Base-by-base conservation (phyloP, 2,797 vertebrate species). In the Enteromius thamalakanensis region DNA sequence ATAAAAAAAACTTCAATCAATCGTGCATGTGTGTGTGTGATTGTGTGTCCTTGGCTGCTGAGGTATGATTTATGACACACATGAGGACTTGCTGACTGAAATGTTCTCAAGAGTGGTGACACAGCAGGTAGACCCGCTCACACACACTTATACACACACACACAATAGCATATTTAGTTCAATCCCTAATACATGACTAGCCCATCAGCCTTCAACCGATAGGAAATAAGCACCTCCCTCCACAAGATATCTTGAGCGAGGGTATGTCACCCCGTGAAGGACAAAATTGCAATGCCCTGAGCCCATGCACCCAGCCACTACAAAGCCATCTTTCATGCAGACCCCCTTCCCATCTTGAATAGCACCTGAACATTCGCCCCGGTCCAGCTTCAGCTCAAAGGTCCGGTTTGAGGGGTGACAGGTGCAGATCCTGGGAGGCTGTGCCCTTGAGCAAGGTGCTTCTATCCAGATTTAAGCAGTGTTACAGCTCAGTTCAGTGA, bases 401-500 rank as follows among this genome's bases (percentile, higher is more conserved):
- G 83, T 80, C 23, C 9, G 26, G 74, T 62, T 62, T 70, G 74
- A 15, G 84, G 86, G 85, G 72, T 85, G 84, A 80, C 60, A 53
- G 72, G 84, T 79, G 79, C 80, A 60, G 72, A 58, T 86, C 79
- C 88, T 88, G 58, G 23, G 32, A 68, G 65, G 79, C 85, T 82
- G 45, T 87, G 91, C 89, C 92, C 91, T 92, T 94, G 86, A 89
- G 82, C 88, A 90, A 91, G 89, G 89, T 90, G 89, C 80, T 83
- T 88, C 72, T 76, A 29, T 64, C 62, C 70, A 67, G 81, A 78
- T 80, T 32, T 47, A 58, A 42, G 58, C 45, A 53, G 86, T 29
- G 67, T 65, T 68, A 62, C 83, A 34, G 55, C 65, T 45, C 19
- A 23, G n/a, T 65, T 53, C 60, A 62, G 9, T 51, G 79, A 34